Base-by-base conservation (phyloP, 2,113 vertebrate species). In the Protomyctophum bolini region DNA sequence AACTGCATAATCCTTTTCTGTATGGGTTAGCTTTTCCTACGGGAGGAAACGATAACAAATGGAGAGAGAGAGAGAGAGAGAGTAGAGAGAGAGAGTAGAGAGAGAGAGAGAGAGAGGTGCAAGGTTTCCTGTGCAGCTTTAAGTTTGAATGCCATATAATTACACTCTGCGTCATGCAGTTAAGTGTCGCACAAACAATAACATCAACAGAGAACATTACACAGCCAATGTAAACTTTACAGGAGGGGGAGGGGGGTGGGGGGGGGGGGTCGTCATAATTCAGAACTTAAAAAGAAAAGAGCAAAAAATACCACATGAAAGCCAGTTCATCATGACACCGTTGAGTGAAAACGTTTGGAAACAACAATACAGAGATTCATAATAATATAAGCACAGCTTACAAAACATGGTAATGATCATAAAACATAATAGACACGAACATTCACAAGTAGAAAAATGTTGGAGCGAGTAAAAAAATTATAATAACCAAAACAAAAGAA, bases 301-400 rank as follows among this genome's bases (percentile, higher is more conserved):
- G 64, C 79, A 82, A 89, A 41, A 88, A 83, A 85, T n/a, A n/a
- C 75, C 88, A 87, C 85, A 90, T 91, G 92, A 94, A 94, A 93
- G 91, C 86, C 87, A 92, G 93, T 73, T 92, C 88, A 92, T 92
- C 21, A 21, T 90, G 78, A 72, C 89, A 92, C 86, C 80, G 21
- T 21, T 21, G 84, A 91, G 91, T 64, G 90, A 92, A 82, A 83
- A 81, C 56, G 79, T 78, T 78, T 86, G 73, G 84, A 82, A 21
- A 89, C 86, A 21, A 89, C 86, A 78, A 81, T 78, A 87, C 60
- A 77, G 80, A 86, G 5, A 41, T 4, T 4, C 86, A 84, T 94
- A 92, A 84, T 94, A 92, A 91, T 92, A 95, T 93, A 95, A 97
- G 96, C 95, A 91, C 91, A 95, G 94, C 93, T 95, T 95, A 96